These are phyloP conservation scores for Cynoglossus semilaevis DNA, from an alignment of 2,113 vertebrate species.

Conservation along the genomic window DNA sequence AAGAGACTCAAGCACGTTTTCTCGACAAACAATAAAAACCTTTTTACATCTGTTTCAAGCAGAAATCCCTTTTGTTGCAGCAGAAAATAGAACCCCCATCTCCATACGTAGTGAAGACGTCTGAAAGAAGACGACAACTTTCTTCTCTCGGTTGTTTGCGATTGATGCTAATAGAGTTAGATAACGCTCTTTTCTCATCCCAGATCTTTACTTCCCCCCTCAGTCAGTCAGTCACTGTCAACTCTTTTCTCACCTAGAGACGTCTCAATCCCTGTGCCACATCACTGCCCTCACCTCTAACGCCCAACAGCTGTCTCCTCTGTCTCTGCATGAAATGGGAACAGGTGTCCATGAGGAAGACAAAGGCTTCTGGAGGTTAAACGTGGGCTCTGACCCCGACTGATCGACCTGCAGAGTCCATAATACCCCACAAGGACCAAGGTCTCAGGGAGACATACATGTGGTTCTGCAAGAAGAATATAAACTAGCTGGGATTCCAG, in stretches of 20 bases:
- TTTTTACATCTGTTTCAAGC: constrained; percentile 4
- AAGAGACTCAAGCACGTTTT: constrained; percentile 13
- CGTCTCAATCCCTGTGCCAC: constrained; percentile 1
- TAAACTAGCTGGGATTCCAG: constrained; percentile 48
- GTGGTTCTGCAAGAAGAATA: constrained; percentile 51
- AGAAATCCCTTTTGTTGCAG: constrained; percentile 9
- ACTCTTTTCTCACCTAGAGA: constrained; percentile 6
- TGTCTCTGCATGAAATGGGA: constrained; percentile 24
- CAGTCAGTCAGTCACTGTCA: not conserved
- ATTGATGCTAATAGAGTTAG: constrained; percentile 4
- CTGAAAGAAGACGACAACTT: not conserved
- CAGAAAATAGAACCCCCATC: constrained; percentile 12
- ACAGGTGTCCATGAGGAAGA: constrained; percentile 55
- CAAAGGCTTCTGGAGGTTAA: constrained; percentile 62
- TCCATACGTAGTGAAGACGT: not conserved
- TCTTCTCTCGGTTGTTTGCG: not conserved
- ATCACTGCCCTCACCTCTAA: constrained; percentile 28
- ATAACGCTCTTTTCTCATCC: not conserved
- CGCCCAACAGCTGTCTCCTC: constrained; percentile 5
- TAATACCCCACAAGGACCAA: constrained; percentile 58
- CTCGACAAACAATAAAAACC: constrained; percentile 15
- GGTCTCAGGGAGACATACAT: constrained; percentile 43
- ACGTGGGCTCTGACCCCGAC: constrained; percentile 57
- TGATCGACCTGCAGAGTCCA: constrained; percentile 62
- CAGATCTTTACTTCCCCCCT: not conserved